phyloP scores from a whole-genome alignment of 2,797 vertebrate genomes.

The Gobio occitaniae region DNA sequence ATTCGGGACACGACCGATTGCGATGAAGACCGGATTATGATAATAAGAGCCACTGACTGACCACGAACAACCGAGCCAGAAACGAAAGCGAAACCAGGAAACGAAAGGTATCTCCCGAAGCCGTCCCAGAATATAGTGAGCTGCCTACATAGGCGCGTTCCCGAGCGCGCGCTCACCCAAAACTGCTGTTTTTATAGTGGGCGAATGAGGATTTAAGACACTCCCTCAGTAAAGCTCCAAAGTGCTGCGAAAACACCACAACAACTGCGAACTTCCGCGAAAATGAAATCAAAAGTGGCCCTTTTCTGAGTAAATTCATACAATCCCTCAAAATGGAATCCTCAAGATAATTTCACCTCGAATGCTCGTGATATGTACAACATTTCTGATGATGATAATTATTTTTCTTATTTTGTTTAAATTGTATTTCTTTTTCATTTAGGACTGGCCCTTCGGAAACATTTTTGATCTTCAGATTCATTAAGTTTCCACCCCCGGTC shows the following conservation, averaged over 20 bases:
- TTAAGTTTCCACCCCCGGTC: too few relatives aligned
- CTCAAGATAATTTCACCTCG: not conserved
- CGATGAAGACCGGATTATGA: not conserved
- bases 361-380: not conserved
- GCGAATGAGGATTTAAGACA: not conserved
- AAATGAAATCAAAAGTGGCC: not conserved
- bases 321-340: not conserved
- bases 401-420: too few relatives aligned
- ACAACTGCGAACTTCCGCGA: not conserved
- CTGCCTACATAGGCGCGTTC: not conserved
- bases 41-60: not conserved
- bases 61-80: not conserved
- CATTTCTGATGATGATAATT: too few relatives aligned
- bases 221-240: not conserved
- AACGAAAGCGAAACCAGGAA: constrained; percentile 19
- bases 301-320: not conserved
- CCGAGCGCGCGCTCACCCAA: fast-evolving
- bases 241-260: not conserved
- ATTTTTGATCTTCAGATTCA: too few relatives aligned
- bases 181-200: not conserved
- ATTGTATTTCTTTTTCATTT: too few relatives aligned
- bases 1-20: not conserved
- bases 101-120: not conserved
- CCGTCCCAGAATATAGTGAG: not conserved
- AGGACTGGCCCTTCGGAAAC: too few relatives aligned